Conservation (phyloP, 2,888 invertebrate genomes). For the Seira musarum region DNA sequence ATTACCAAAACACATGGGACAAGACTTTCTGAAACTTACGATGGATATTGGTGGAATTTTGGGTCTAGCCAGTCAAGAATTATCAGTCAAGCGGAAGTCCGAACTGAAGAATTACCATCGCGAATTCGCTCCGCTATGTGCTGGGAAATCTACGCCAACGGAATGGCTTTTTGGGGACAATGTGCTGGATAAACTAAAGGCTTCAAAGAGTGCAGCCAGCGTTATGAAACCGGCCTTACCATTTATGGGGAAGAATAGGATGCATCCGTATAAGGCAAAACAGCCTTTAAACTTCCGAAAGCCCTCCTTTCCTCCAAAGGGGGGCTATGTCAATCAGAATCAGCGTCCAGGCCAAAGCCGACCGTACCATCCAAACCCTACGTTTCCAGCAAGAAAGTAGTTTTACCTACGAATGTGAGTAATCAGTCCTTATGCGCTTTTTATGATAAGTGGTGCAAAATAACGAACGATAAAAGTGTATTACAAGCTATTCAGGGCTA, state of each 20-base stretch:
- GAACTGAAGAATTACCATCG: not conserved
- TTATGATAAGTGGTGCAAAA: constrained; percentile 16
- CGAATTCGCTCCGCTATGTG: not conserved
- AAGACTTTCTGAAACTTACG: not conserved
- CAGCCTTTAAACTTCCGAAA: not conserved
- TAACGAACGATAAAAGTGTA: constrained; percentile 17
- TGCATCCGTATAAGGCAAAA: not conserved
- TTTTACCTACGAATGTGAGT: not conserved
- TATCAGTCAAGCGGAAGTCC: not conserved
- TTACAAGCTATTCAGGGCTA: constrained; percentile 28
- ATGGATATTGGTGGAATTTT: not conserved
- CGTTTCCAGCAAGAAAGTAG: not conserved
- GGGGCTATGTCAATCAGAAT: not conserved
- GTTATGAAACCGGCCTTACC: constrained; percentile 5
- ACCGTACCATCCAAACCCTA: not conserved
- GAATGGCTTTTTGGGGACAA: constrained; percentile 10
- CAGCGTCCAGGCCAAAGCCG: not conserved
- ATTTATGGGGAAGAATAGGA: not conserved
- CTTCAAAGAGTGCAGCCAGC: not conserved
- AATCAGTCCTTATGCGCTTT: constrained; percentile 11
- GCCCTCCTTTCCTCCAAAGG: not conserved
- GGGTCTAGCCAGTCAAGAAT: not conserved
- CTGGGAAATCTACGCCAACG: not conserved
- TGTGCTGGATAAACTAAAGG: not conserved
- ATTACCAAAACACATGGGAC: not conserved